phyloP scores from a whole-genome alignment of 2,888 invertebrate species.

The Drosophila diplacantha region DNA sequence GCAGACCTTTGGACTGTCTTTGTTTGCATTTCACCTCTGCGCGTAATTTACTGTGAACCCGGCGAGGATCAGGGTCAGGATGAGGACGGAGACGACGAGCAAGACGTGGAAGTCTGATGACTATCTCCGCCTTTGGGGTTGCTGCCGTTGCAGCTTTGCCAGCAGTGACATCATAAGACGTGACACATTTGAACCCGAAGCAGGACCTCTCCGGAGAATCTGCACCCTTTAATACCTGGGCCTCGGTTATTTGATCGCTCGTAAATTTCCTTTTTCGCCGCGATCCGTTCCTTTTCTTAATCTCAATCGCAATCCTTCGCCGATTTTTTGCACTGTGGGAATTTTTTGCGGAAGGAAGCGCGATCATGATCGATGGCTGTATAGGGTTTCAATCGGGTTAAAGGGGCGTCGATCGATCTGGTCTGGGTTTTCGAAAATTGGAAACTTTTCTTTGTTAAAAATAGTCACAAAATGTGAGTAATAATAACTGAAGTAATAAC shows the following conservation, averaged over 20 bases:
- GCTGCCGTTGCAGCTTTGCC: conserved; percentile 45
- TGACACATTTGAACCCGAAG: conserved; percentile 67
- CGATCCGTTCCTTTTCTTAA: conserved; percentile 29
- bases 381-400: conserved; percentile 57
- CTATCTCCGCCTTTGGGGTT: conserved; percentile 42
- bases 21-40: conserved; percentile 75
- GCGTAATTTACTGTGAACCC: conserved; percentile 75
- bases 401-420: conserved; percentile 26
- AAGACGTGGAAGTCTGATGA: conserved; percentile 28
- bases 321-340: conserved; percentile 68
- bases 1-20: conserved; percentile 49
- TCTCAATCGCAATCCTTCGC: conserved; percentile 51
- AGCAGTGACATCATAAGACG: conserved; percentile 75
- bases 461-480: conserved; percentile 19
- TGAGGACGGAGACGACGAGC: conserved; percentile 37
- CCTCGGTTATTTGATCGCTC: conserved; percentile 72
- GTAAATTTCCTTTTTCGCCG: conserved; percentile 62
- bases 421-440: neutral
- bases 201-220: conserved; percentile 55
- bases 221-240: conserved; percentile 74
- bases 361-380: conserved; percentile 58
- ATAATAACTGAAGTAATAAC: neutral
- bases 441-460: conserved; percentile 38
- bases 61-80: conserved; percentile 51
- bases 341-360: conserved; percentile 57